Base-by-base conservation (phyloP, 2,888 invertebrate species). In the Lingula anatina region DNA sequence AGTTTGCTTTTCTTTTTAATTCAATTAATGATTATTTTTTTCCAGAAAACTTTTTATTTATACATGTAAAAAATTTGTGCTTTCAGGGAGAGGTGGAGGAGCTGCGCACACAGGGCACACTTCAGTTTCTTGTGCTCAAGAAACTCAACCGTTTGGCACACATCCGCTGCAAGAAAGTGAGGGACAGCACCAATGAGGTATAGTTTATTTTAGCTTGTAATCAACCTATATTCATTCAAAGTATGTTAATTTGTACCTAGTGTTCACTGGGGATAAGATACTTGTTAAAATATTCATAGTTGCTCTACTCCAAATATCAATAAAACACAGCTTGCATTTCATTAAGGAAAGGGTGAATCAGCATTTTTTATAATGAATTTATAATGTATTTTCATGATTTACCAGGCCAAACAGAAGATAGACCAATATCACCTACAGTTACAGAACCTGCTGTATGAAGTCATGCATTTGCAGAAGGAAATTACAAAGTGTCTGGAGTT, bases 401-500 rank as follows among this genome's bases (percentile, higher is more conserved):
- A 62, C 3, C 55, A 77, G 76, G 90, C 90, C 57, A 93, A 93
- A 73, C 86, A 88, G 65, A 85, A 87, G 60, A 91, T 94, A 0
- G 95, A 96, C 69, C 88, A 88, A 47, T 88, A 89, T 61, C 89
- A 94, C 71, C 78, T 96, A 45, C 88, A 90, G 62, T 81, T 94
- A 47, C 94, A 96, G 78, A 96, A 96, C 79, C 81, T 96, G 45
- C 79, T 94, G 4, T 96, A 96, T 75, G 96, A 96, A 81, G 87
- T 90, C 7, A 88, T 90, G 71, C 93, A 96, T 80, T 81, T 96
- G 21, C 88, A 91, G 61, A 90, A 91, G 63, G 95, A 96, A 82
- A 91, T 92, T n/a, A 86, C 88, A 21, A 91, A 92, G 68, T 95
- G 95, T 70, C 83, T 92, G 52, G 90, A 94, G 70, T 95, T 94